phyloP scores from a whole-genome alignment of 2,797 vertebrate species.

The Rhodeus uyekii region DNA sequence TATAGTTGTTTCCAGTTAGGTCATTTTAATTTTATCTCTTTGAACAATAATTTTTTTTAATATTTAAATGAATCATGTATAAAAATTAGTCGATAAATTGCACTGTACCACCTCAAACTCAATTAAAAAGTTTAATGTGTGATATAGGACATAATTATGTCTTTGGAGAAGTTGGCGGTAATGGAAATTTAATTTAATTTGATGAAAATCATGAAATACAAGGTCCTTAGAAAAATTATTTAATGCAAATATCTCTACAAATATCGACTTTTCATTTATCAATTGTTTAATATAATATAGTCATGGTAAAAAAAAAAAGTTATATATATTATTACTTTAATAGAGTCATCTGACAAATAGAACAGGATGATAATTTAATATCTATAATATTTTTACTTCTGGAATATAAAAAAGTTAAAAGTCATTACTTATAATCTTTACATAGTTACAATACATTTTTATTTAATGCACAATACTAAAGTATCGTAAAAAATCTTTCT shows the following conservation, averaged over 20 bases:
- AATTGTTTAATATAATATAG: not conserved
- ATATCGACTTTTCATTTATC: too few relatives aligned
- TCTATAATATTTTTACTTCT: not conserved
- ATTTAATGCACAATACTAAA: too few relatives aligned
- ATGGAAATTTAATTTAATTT: too few relatives aligned
- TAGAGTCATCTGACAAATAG: too few relatives aligned
- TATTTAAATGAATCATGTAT: too few relatives aligned
- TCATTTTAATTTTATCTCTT: too few relatives aligned
- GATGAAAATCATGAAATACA: not conserved
- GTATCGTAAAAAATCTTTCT: not conserved
- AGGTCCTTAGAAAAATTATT: not conserved
- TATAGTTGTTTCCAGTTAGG: too few relatives aligned
- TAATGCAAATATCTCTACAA: too few relatives aligned
- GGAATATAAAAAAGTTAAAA: not conserved
- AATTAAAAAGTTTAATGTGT: not conserved
- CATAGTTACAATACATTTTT: not conserved
- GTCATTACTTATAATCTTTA: not conserved
- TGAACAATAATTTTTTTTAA: too few relatives aligned
- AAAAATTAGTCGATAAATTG: not conserved
- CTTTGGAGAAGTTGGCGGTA: not conserved
- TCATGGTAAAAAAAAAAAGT: too few relatives aligned
- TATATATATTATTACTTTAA: too few relatives aligned
- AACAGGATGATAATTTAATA: not conserved
- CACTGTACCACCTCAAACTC: not conserved
- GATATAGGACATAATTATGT: not conserved